Evolutionary conservation across 2,888 invertebrate species (phyloP), one percentile per base, ranked within the genome.

Genomic region (Prosopocoilus inquinatus): DNA sequence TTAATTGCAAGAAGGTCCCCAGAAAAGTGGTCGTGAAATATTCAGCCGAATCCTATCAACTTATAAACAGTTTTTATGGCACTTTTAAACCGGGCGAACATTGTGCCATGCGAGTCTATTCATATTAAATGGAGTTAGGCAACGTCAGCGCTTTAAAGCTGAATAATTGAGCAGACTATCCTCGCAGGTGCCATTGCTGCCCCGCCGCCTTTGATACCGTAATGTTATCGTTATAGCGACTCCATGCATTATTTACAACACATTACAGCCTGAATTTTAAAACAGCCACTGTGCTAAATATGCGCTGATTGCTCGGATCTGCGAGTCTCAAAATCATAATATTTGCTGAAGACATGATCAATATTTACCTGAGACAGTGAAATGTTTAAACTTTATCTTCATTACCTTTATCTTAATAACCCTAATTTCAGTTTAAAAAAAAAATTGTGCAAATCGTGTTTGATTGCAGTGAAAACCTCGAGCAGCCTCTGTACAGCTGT

Each of bases 51-150:
- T 64, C 62, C 64, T 55, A 66, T 67, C 64, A 64, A 65, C 60
- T 66, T 63, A 65, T 66, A 63, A 64, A 69, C 65, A 67, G 64
- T 67, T 67, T 69, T 69, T 67, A 62, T 63, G 61, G 62, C 62
- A 62, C 58, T 65, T 65, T 65, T 66, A 62, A 66, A 67, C 59
- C 55, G 56, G 48, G 45, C 46, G 66, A 67, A 70, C 72, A 70
- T 71, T 72, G 70, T 69, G 68, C 67, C 70, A 67, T 70, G 70
- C 62, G 69, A 71, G 69, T 72, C 74, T 71, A 75, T 76, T 73
- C 75, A 76, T 76, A 75, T 75, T 75, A 73, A 72, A 75, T 75
- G 72, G 71, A 67, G 71, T 72, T 70, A 65, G 71, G 70, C 68
- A 67, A 70, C 68, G 69, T 72, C 71, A 71, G 68, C 72, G 74